Evolutionary conservation across 30 jellyfish, hydroid and myxozoan species (phyloP).

Genomic region (Catostylus mosaicus): DNA sequence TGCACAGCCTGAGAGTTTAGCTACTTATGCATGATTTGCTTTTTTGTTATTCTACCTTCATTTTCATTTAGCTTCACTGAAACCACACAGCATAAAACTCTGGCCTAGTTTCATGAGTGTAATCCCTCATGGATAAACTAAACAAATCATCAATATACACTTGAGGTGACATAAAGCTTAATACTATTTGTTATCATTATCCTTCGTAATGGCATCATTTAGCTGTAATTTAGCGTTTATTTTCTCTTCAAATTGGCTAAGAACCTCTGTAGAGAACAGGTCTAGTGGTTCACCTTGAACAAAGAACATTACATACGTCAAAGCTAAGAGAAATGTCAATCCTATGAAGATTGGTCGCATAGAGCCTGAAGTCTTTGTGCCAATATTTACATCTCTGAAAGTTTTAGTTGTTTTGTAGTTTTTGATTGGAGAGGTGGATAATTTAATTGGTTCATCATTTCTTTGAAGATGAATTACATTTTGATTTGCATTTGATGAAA

Average conservation of each 20-base stretch:
- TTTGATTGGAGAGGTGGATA: slow-evolving; percentile 51
- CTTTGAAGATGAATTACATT: not conserved
- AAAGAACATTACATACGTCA: slow-evolving; percentile 25
- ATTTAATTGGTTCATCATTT: slow-evolving; percentile 22
- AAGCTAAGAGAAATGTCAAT: not conserved
- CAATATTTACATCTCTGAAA: slow-evolving; percentile 28
- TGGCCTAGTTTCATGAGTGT: too few species aligned
- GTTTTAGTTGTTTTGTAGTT: slow-evolving; percentile 41
- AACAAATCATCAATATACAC: too few species aligned
- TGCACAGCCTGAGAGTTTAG: too few species aligned
- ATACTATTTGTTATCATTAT: not conserved
- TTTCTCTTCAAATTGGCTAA: slow-evolving; percentile 23
- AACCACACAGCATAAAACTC: too few species aligned
- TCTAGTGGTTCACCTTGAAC: slow-evolving; percentile 36
- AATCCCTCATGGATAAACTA: too few species aligned
- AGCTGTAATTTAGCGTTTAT: not conserved
- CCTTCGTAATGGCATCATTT: not conserved
- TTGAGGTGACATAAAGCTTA: too few species aligned
- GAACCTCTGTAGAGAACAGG: slow-evolving; percentile 45
- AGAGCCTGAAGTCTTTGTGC: not conserved
- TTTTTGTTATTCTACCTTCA: too few species aligned
- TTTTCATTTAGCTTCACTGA: too few species aligned
- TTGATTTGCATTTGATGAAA: not conserved
- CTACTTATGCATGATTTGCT: too few species aligned
- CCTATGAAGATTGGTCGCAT: slow-evolving; percentile 32